Evolutionary conservation across 2,888 invertebrate species (phyloP), one percentile per base, ranked within the genome.

Genomic region (Drosophila tripunctata): DNA sequence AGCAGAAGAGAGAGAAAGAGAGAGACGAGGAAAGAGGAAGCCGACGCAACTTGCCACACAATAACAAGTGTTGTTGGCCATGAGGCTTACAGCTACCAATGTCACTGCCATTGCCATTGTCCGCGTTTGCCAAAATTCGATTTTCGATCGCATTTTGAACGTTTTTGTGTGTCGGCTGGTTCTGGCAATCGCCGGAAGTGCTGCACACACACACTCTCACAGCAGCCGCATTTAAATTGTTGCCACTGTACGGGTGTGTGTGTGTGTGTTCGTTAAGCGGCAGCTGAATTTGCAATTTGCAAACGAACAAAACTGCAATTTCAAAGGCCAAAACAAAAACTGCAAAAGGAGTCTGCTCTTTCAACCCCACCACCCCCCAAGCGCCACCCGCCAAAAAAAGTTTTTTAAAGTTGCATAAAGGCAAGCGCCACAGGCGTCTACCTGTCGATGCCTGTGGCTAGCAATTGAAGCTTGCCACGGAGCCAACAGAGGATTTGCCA

Each of bases 41-140:
- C 47, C 35, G 33, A 48, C 41, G 14, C 15, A 22, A 41, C 41
- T 3, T n/a, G 50, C 38, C 52, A 48, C n/a, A 63, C 44, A 43
- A 47, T 33, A 31, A 36, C 61, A 61, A 48, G 38, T 35, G 35
- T 51, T 54, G 54, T 36, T 38, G 58, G 57, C 71, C 40, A 36
- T 50, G 54, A 57, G 36, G 52, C 17, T 14, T 63, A 27, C 48
- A 50, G 60, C 47, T 61, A 43, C 55, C 86, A 79, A 83, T 83
- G 86, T 70, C 80, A 82, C 63, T 78, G 82, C 64, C 78, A 78
- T 33, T 62, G 83, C 64, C 69, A 70, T 66, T 56, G 62, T 52
- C 27, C 54, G 54, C 35, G 54, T 54, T 70, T 74, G 63, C 71
- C 71, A 86, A 81, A 78, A 84, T 77, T 84, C 84, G 81, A 84